Conservation (phyloP, 2,888 invertebrate species). For the Parnassius apollo region DNA sequence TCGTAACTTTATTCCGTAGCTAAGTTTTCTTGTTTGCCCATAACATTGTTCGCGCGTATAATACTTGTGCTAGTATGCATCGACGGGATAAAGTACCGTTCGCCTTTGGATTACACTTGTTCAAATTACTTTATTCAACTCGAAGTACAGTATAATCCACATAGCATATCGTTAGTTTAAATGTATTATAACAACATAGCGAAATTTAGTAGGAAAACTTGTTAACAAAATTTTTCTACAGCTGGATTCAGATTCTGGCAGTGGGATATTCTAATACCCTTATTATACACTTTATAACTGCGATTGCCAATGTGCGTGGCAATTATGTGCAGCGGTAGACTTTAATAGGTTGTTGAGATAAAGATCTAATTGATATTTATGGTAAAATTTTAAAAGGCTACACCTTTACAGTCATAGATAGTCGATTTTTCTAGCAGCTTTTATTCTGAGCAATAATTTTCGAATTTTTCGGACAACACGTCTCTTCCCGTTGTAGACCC, state of each 20-base stretch:
- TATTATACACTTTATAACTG: too few relatives aligned
- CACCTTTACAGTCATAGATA: too few relatives aligned
- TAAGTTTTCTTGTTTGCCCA: slow-evolving; percentile 15
- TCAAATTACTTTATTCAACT: slow-evolving; percentile 54
- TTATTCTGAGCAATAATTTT: too few relatives aligned
- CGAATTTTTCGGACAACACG: too few relatives aligned
- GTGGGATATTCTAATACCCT: too few relatives aligned
- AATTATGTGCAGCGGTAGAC: slow-evolving; percentile 43
- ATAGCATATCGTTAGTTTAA: slow-evolving; percentile 46
- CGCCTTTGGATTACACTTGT: slow-evolving; percentile 49
- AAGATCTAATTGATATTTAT: too few relatives aligned
- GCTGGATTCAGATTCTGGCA: too few relatives aligned
- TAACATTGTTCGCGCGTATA: slow-evolving; percentile 36
- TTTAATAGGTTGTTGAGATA: too few relatives aligned
- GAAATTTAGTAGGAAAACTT: background rate
- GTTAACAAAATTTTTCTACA: slow-evolving; percentile 8
- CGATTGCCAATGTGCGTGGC: background rate
- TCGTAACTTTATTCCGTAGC: background rate
- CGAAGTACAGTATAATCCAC: slow-evolving; percentile 54
- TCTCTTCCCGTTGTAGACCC: too few relatives aligned
- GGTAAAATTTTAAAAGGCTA: too few relatives aligned
- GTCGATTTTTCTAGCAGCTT: too few relatives aligned
- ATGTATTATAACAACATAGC: slow-evolving; percentile 22
- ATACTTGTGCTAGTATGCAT: slow-evolving; percentile 28
- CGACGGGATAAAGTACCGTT: slow-evolving; percentile 40